These are phyloP conservation scores for Clitarchus hookeri DNA, from an alignment of 2,888 invertebrate species.

Conservation along the genomic window DNA sequence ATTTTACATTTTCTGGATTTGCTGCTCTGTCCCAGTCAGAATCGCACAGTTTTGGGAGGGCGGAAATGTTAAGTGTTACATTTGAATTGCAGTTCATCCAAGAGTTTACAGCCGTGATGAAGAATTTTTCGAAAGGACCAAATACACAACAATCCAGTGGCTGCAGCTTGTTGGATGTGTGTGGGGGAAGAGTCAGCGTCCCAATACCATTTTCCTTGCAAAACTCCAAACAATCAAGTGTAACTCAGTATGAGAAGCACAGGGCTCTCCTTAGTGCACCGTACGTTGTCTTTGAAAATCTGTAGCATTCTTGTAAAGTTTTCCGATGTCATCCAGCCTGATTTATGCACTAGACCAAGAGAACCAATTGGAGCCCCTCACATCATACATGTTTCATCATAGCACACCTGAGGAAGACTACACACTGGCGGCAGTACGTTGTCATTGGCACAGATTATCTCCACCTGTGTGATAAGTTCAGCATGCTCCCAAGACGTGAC, in stretches of 20 bases:
- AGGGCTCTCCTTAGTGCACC: constrained; percentile 16
- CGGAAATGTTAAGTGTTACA: background rate
- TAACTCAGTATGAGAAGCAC: constrained; percentile 16
- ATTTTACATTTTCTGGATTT: constrained; percentile 19
- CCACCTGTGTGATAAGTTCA: constrained; percentile 20
- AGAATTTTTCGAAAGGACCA: background rate
- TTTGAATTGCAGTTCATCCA: constrained; percentile 17
- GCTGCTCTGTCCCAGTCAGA: constrained; percentile 15
- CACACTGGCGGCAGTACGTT: background rate
- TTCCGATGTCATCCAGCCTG: constrained; percentile 4
- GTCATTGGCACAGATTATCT: constrained; percentile 3
- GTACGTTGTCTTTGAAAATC: constrained; percentile 3
- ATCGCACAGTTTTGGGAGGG: constrained; percentile 4
- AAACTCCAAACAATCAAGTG: constrained; percentile 20
- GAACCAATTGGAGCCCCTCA: background rate
- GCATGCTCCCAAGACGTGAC: constrained; percentile 50
- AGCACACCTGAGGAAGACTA: constrained; percentile 10
- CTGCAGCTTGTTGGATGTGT: constrained; percentile 24
- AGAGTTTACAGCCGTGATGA: constrained; percentile 15
- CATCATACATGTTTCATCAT: background rate
- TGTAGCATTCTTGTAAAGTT: background rate
- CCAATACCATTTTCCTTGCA: constrained; percentile 10
- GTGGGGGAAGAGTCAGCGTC: constrained; percentile 15
- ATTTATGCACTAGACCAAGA: constrained; percentile 24
- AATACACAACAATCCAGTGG: constrained; percentile 20